These are phyloP conservation scores for Lepidochrysops patricia DNA, from an alignment of 2,888 invertebrate genomes.

Conservation along the genomic window DNA sequence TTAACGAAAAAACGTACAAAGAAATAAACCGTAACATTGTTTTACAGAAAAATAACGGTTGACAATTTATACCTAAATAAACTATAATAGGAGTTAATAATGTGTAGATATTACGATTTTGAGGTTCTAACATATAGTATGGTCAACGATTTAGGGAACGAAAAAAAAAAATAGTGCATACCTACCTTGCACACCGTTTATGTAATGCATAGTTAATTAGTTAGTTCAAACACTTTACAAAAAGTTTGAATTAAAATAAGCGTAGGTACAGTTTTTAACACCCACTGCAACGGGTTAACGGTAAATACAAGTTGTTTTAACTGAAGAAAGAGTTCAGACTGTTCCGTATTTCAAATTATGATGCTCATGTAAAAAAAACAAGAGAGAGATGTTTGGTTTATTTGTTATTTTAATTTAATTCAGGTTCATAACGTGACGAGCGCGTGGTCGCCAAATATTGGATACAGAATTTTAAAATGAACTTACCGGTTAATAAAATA, in stretches of 20 bases:
- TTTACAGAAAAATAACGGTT: too few relatives aligned
- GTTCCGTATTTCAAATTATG: not conserved
- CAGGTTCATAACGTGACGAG: not conserved
- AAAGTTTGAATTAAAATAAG: not conserved
- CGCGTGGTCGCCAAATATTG: slow-evolving; percentile 1
- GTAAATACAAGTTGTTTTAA: not conserved
- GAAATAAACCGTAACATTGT: too few relatives aligned
- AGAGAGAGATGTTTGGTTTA: not conserved
- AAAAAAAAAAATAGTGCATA: too few relatives aligned
- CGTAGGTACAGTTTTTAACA: not conserved
- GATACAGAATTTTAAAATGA: not conserved
- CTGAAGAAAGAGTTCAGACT: not conserved
- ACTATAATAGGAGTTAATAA: too few relatives aligned
- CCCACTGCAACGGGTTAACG: not conserved
- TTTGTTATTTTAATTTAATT: not conserved
- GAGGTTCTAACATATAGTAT: too few relatives aligned
- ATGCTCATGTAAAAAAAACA: not conserved
- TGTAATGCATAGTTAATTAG: not conserved
- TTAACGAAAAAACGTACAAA: too few relatives aligned
- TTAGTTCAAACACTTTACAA: not conserved
- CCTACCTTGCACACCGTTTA: too few relatives aligned
- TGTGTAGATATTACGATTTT: too few relatives aligned
- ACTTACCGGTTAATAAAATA: not conserved
- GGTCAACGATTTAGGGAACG: too few relatives aligned
- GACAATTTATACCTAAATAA: too few relatives aligned